Evolutionary conservation across 2,797 vertebrate species (phyloP).

Genomic region (Sternarchorhynchus goeldii): DNA sequence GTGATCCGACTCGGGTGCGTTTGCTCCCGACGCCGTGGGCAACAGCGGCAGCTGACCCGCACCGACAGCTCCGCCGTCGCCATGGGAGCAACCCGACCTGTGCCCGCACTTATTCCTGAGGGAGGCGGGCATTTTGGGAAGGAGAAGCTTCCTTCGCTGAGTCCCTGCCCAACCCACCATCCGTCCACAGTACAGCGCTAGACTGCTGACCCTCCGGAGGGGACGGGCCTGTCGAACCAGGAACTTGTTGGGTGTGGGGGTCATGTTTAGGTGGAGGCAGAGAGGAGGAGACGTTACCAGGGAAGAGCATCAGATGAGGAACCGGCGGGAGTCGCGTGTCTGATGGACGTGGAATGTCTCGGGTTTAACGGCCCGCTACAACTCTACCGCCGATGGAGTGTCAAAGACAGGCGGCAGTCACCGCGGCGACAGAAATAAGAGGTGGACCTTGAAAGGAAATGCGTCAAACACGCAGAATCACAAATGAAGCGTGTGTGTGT

Average conservation of each 20-base stretch:
- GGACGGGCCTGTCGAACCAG: slow-evolving; percentile 36
- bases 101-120: too few species aligned
- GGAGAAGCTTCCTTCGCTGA: too few species aligned
- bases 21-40: too few species aligned
- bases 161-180: too few species aligned
- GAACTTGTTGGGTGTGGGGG: slow-evolving; percentile 6
- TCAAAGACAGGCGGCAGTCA: slow-evolving; percentile 44
- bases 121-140: too few species aligned
- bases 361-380: slow-evolving; percentile 51
- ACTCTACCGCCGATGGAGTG: slow-evolving; percentile 48
- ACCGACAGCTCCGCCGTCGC: too few species aligned
- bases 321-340: slow-evolving; percentile 6
- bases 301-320: slow-evolving; percentile 48
- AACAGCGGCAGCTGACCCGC: too few species aligned
- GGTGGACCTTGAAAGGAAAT: slow-evolving; percentile 13
- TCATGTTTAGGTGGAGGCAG: neutral
- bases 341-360: slow-evolving; percentile 54
- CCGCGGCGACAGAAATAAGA: slow-evolving; percentile 33
- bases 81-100: too few species aligned
- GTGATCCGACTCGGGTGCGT: too few species aligned
- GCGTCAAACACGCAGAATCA: slow-evolving; percentile 7
- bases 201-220: too few species aligned
- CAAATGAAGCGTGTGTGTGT: neutral
- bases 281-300: slow-evolving; percentile 24
- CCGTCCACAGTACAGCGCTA: too few species aligned